phyloP scores from a whole-genome alignment of 2,888 invertebrate genomes.

The Thymelicus sylvestris region DNA sequence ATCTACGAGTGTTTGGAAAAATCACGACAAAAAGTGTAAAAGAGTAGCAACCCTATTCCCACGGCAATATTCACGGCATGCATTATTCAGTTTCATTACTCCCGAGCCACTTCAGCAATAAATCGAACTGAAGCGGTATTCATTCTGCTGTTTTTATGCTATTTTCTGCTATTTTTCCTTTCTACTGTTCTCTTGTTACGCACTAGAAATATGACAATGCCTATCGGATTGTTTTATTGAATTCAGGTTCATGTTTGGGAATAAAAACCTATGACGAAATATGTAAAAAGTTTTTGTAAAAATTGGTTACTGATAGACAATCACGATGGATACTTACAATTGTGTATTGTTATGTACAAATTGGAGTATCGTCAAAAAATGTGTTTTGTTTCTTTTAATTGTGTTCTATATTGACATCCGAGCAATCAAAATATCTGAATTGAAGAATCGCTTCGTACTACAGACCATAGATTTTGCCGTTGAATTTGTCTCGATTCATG shows the following conservation, averaged over 20 bases:
- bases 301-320: background rate
- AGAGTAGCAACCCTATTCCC: constrained; percentile 58
- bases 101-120: constrained; percentile 75
- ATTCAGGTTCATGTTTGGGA: constrained; percentile 17
- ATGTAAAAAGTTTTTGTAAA: constrained; percentile 1
- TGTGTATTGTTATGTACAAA: background rate
- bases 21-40: constrained; percentile 8
- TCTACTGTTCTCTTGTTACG: constrained; percentile 38
- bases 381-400: background rate
- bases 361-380: constrained; percentile 2
- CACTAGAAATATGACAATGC: constrained; percentile 40
- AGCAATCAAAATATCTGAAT: no score
- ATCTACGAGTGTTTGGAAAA: background rate
- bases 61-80: constrained; percentile 74
- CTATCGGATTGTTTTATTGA: constrained; percentile 51
- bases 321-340: background rate
- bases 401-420: background rate
- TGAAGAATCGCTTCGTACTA: no score
- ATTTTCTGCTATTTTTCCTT: constrained; percentile 52
- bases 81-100: constrained; percentile 84
- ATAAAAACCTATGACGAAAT: constrained; percentile 1
- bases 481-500: no score
- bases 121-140: constrained; percentile 66
- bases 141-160: constrained; percentile 55
- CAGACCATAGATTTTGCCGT: no score